Evolutionary conservation across 2,113 vertebrate species (phyloP).

Genomic region (Poicephalus gulielmi): DNA sequence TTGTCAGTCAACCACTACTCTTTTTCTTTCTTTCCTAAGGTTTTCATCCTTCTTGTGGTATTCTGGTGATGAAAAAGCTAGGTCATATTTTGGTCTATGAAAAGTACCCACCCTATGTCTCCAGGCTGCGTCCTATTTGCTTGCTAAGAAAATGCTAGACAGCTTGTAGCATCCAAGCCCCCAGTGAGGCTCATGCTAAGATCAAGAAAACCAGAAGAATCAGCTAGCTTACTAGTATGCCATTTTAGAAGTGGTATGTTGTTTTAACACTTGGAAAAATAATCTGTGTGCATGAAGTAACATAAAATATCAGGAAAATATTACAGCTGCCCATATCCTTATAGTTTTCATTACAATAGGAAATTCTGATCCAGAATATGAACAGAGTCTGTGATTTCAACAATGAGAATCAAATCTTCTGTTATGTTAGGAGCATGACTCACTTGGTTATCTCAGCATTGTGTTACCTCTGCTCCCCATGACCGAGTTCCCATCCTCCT

Average conservation of each 20-base stretch:
- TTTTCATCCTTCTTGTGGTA: conserved; percentile 26
- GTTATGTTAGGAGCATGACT: not conserved
- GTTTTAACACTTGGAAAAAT: not conserved
- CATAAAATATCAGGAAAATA: not conserved
- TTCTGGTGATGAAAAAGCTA: conserved; percentile 34
- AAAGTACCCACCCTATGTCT: not conserved
- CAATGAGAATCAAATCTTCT: not conserved
- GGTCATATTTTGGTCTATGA: conserved; percentile 8
- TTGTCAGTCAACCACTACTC: not conserved
- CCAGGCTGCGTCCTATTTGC: conserved; percentile 1
- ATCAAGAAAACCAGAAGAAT: not conserved
- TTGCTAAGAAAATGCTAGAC: conserved; percentile 48
- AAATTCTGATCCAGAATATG: not conserved
- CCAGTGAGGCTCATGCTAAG: not conserved
- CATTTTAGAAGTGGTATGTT: not conserved
- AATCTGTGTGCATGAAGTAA: not conserved
- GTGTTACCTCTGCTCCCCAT: not conserved
- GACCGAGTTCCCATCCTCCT: not conserved
- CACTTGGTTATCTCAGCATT: not conserved
- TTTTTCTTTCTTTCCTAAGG: not conserved
- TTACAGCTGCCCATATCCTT: not conserved
- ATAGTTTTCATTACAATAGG: not conserved
- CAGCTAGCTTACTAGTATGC: not conserved
- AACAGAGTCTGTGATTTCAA: not conserved
- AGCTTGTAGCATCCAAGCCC: conserved; percentile 1